Conservation (phyloP, 1,140 invertebrate species). For the Drosophila eugracilis region DNA sequence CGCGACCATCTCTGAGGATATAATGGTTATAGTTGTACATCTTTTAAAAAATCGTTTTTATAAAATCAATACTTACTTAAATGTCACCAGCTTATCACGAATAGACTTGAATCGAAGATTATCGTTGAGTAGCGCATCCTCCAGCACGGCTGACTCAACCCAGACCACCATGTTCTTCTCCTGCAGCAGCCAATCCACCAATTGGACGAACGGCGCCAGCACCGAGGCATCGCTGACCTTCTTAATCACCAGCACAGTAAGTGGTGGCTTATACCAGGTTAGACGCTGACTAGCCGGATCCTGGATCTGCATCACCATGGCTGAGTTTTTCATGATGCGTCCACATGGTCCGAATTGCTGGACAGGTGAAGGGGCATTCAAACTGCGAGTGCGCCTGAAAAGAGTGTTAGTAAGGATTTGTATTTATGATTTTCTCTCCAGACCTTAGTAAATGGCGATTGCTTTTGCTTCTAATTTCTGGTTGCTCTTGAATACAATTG, state of each 20-base stretch:
- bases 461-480: not conserved
- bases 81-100: slow-evolving; percentile 94
- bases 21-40: no score
- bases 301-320: slow-evolving; percentile 98
- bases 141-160: slow-evolving; percentile 95
- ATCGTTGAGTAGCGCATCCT: slow-evolving; percentile 90
- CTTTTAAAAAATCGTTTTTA: not conserved
- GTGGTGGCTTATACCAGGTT: slow-evolving; percentile 98
- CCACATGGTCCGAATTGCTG: slow-evolving; percentile 98
- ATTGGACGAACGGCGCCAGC: slow-evolving; percentile 94
- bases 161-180: slow-evolving; percentile 98
- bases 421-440: no score
- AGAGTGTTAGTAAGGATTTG: not conserved
- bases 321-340: slow-evolving; percentile 97
- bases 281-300: slow-evolving; percentile 97
- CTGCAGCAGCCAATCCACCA: slow-evolving; percentile 97
- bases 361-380: slow-evolving; percentile 96
- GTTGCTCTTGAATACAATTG: slow-evolving; percentile 7
- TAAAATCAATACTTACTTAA: slow-evolving; percentile 85
- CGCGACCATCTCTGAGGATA: slow-evolving; percentile 90
- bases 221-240: slow-evolving; percentile 96
- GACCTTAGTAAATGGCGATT: slow-evolving; percentile 15
- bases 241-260: slow-evolving; percentile 97
- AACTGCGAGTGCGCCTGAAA: slow-evolving; percentile 95
- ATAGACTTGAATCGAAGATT: slow-evolving; percentile 90